phyloP scores from a whole-genome alignment of 2,797 vertebrate species.

The Gymnothorax reevesii region DNA sequence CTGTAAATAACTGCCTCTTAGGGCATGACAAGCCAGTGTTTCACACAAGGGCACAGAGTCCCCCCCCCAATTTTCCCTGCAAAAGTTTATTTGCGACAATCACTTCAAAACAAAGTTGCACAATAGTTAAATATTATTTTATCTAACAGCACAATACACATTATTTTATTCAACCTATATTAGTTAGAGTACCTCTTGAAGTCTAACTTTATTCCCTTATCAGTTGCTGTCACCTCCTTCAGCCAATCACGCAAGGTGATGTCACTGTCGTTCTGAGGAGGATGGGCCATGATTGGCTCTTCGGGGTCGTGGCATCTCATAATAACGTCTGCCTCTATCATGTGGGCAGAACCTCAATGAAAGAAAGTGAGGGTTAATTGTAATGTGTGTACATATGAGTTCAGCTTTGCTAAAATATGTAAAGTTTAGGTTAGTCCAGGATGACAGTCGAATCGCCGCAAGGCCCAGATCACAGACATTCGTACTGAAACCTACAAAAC shows the following conservation, averaged over 20 bases:
- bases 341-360: constrained; percentile 75
- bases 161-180: not conserved
- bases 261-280: constrained; percentile 85
- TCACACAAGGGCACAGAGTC: too few relatives aligned
- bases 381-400: not conserved
- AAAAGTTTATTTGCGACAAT: not conserved
- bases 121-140: not conserved
- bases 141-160: not conserved
- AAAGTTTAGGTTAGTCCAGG: not conserved
- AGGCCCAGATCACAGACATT: not conserved
- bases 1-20: not conserved
- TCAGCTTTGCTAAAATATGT: not conserved
- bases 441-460: not conserved
- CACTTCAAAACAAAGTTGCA: not conserved
- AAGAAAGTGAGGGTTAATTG: too few relatives aligned
- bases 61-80: not conserved
- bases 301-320: constrained; percentile 67
- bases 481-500: not conserved
- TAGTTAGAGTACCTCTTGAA: constrained; percentile 85
- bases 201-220: constrained; percentile 91
- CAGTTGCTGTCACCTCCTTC: constrained; percentile 60
- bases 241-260: constrained; percentile 86
- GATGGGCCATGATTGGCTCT: constrained; percentile 91
- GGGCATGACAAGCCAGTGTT: not conserved
- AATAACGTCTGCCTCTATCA: constrained; percentile 90